Evolutionary conservation across 2,888 invertebrate genomes (phyloP), one percentile per base, ranked within the genome.

Genomic region (Cenopis cana): DNA sequence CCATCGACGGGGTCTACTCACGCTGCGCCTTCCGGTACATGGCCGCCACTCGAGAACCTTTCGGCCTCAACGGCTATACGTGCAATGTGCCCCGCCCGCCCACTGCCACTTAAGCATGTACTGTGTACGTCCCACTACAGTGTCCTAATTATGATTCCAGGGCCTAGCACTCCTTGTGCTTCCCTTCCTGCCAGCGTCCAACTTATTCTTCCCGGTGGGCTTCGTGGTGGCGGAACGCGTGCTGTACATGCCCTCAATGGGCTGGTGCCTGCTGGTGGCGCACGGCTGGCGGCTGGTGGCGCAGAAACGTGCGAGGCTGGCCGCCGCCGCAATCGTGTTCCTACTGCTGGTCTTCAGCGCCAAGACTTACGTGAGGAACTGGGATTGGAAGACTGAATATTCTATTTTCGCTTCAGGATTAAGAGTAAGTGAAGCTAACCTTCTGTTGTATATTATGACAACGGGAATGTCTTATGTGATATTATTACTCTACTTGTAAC

Each of bases 171-270:
- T 99, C 84, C 94, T 98, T 85, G 96, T 97, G 69, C 93, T 99
- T 69, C 99, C 99, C 65, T 99, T 99, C 89, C 93, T 99, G 75
- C 99, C 99, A 67, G 99, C 99, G 0, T 98, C 98, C 65, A 99
- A 99, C 94, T 94, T 99, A 61, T 99, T 99, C 94, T 99, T 99
- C 92, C 98, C 99, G 0, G 99, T 99, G 65, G 99, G 99, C 1
- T 99, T 99, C 89, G 99, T 99, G 74, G 97, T 99, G 38, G 99
- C 99, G 1, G 99, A 99, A 91, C 94, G 99, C 77, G 97, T 99
- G 57, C 95, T 99, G 5, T 99, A 99, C 90, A 98, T 98, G 94
- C 99, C 99, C 0, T 98, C 98, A 14, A 98, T 99, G 98, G 99
- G 99, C 65, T 98, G 98, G 94, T 99, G 98, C 84, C 95, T 99